phyloP scores from a whole-genome alignment of 2,113 vertebrate species.

The Lepidothrix coronata region DNA sequence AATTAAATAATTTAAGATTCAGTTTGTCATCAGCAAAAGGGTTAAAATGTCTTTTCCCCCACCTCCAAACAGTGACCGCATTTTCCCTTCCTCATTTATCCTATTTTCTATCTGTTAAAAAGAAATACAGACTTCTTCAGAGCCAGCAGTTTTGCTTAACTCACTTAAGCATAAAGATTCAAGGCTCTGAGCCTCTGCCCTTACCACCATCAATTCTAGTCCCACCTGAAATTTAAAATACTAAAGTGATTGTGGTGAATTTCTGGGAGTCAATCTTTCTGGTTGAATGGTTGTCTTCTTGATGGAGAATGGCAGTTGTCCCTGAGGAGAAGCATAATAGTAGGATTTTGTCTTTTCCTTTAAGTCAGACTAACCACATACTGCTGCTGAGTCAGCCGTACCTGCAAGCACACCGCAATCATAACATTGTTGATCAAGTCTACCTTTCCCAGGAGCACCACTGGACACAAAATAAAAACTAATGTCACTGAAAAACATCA shows the following conservation, averaged over 20 bases:
- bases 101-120: constrained; percentile 29
- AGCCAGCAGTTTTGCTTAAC: constrained; percentile 52
- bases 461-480: background rate
- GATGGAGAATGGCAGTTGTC: constrained; percentile 45
- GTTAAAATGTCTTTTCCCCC: background rate
- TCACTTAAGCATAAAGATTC: constrained; percentile 44
- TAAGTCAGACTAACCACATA: background rate
- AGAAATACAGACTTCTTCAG: constrained; percentile 34
- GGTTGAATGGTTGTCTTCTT: constrained; percentile 41
- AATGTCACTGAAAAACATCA: background rate
- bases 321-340: constrained; percentile 30
- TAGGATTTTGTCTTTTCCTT: constrained; percentile 27
- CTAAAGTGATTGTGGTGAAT: constrained; percentile 33
- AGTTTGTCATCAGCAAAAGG: background rate
- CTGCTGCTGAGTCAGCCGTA: constrained; percentile 50
- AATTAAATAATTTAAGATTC: background rate
- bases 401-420: background rate
- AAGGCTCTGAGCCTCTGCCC: constrained; percentile 39
- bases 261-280: constrained; percentile 49
- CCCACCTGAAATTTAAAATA: constrained; percentile 61
- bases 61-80: background rate
- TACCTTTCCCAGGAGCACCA: background rate
- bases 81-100: constrained; percentile 14
- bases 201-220: constrained; percentile 52
- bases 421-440: background rate